Percentiles rank a stretch among this genome's conserved stretches.
Conservation (phyloP, 2,113 vertebrate species). For the Poecilia latipinna region DNA sequence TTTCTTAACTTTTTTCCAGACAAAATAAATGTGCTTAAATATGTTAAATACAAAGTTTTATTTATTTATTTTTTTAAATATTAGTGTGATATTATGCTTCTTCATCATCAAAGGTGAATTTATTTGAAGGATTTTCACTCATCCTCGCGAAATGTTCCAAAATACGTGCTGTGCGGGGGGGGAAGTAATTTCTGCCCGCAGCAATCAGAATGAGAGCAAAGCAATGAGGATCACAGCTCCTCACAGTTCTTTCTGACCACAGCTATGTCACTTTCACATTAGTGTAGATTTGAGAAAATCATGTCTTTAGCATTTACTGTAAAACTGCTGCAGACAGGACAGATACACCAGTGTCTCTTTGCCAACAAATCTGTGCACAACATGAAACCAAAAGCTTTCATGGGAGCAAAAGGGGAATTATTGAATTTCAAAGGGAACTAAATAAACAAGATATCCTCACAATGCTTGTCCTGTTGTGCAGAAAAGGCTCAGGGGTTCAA, state of each 20-base stretch:
- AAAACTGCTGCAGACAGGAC: constrained; percentile 43
- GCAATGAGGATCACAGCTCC: neutral
- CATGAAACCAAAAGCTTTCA: constrained; percentile 32
- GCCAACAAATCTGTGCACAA: constrained; percentile 54
- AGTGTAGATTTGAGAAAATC: constrained; percentile 13
- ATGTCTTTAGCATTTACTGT: constrained; percentile 38
- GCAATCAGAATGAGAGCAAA: constrained; percentile 9
- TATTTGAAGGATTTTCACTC: too few relatives aligned
- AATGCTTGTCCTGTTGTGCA: constrained; percentile 23
- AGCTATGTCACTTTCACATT: constrained; percentile 26
- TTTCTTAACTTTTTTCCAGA: too few relatives aligned
- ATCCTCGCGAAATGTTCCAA: too few relatives aligned
- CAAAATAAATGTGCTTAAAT: too few relatives aligned
- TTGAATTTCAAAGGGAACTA: constrained; percentile 33
- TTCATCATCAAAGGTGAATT: too few relatives aligned
- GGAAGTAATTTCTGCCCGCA: neutral
- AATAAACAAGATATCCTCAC: constrained; percentile 45
- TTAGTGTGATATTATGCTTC: too few relatives aligned
- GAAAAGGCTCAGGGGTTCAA: constrained; percentile 7
- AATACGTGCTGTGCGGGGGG: too few relatives aligned
- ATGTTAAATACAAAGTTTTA: too few relatives aligned
- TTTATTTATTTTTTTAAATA: too few relatives aligned
- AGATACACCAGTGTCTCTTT: constrained; percentile 20
- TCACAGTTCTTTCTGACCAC: constrained; percentile 10
- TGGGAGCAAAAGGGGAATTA: constrained; percentile 30